Evolutionary conservation across 2,797 vertebrate genomes (phyloP), one percentile per base, ranked within the genome.

Genomic region (Alauda arvensis): DNA sequence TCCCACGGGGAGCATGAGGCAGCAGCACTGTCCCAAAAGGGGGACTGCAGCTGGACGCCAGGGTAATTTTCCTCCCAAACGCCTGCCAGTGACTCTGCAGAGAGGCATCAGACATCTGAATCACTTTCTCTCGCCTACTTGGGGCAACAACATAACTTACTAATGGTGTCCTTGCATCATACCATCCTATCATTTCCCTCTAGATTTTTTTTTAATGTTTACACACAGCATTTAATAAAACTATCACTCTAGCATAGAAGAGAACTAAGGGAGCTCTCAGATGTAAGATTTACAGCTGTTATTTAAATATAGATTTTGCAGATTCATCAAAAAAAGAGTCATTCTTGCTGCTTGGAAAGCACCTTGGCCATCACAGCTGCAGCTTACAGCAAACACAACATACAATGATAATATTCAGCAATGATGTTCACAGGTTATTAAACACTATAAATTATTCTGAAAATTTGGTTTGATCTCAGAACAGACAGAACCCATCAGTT

Each of bases 391-490:
- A 72, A 80, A 65, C 2, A 1, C 45, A 29, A 20, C 43, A 52
- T 18, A n/a, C n/a, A 84, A 66, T 63, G 18, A 48, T 46, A 83
- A 72, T 77, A 81, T 52, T 91, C 59, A 78, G 60, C 39, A 76
- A 33, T 28, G 31, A 65, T 63, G 49, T 63, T 88, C 63, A 69
- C 76, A 78, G 82, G 53, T 91, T 91, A 91, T 91, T 90, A 91
- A 81, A 85, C 1, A 4, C 57, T 46, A 33, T 80, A 85, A 87
- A 87, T 92, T 85, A 85, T 72, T 80, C 63, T 76, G 61, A 93
- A 90, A 78, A 59, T 67, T n/a, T 72, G 31, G 46, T 79, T 88
- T 88, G 63, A 72, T 88, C 86, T 87, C 49, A 69, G 25, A 85
- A 62, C 49, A 51, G 66, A 70, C 40, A 83, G 78, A 84, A 83